phyloP scores from a whole-genome alignment of 1,140 invertebrate species.

The Eumaeus atala region DNA sequence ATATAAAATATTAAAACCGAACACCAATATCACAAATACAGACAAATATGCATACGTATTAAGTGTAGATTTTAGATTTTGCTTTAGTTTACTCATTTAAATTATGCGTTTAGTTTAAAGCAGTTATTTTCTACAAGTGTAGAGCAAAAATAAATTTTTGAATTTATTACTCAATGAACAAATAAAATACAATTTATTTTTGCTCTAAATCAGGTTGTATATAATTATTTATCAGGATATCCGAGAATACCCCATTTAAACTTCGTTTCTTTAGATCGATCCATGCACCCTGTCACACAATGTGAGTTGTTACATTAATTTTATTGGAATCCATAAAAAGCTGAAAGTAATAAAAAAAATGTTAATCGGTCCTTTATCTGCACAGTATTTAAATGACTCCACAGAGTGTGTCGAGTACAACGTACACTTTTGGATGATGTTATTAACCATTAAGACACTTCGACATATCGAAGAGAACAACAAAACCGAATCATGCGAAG shows the following conservation, averaged over 20 bases:
- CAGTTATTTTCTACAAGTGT: constrained; percentile 8
- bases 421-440: constrained; percentile 34
- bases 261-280: constrained; percentile 35
- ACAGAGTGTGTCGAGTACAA: constrained; percentile 69
- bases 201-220: constrained; percentile 12
- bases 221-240: constrained; percentile 21
- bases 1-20: constrained; percentile 10
- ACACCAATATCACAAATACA: constrained; percentile 19
- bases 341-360: constrained; percentile 24
- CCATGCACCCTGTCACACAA: constrained; percentile 71
- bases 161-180: not conserved
- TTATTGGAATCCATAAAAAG: not conserved
- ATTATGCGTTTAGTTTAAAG: constrained; percentile 20
- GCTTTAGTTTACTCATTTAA: constrained; percentile 19
- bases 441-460: constrained; percentile 38
- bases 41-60: constrained; percentile 16
- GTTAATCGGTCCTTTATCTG: constrained; percentile 16
- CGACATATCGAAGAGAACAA: constrained; percentile 36
- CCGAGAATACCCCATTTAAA: constrained; percentile 12
- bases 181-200: constrained; percentile 7
- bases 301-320: constrained; percentile 39
- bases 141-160: constrained; percentile 6
- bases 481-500: constrained; percentile 64
- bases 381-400: not conserved
- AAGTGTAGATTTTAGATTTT: constrained; percentile 9